Conservation (phyloP, 2,113 vertebrate genomes). For the human region GRCh38 chr1:163608001-163608500, state of each 20-base stretch:
- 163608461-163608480: background rate
- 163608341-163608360: background rate
- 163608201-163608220: background rate
- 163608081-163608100: constrained; percentile 13
- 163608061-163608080: constrained; percentile 37
- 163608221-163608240: background rate
- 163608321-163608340: accelerated
- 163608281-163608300: background rate
- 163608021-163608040: constrained; percentile 70
- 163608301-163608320: background rate
- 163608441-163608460: background rate
- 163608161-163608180: background rate
- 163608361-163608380: background rate
- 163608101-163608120: constrained; percentile 21
- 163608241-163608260: background rate
- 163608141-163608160: background rate
- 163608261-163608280: background rate
- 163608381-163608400: background rate
- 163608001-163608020: constrained; percentile 76
- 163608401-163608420: background rate
- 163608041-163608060: constrained; percentile 74
- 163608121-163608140: constrained; percentile 36
- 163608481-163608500: background rate
- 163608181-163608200: background rate
- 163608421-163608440: background rate